phyloP scores from a whole-genome alignment of 2,113 vertebrate genomes.

The Miniopterus natalensis region DNA sequence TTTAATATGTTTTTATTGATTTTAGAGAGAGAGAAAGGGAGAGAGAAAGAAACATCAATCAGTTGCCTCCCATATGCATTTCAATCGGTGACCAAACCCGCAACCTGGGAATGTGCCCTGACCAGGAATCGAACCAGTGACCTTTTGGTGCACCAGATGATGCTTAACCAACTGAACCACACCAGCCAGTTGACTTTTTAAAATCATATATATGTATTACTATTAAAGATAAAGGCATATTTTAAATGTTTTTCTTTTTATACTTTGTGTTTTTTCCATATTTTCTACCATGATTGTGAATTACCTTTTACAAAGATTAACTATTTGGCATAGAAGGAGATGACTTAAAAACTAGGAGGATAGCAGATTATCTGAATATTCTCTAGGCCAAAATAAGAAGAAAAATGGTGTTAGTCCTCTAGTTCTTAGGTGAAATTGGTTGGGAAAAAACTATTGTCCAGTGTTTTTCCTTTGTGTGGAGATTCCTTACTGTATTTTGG shows the following conservation, averaged over 20 bases:
- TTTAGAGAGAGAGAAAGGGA: neutral
- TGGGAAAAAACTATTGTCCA: neutral
- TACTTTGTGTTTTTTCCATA: neutral
- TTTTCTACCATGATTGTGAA: neutral
- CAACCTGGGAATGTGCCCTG: neutral
- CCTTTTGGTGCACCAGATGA: neutral
- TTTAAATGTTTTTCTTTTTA: constrained; percentile 41
- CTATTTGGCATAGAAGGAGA: neutral
- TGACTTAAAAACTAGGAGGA: constrained; percentile 26
- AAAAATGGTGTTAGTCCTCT: constrained; percentile 16
- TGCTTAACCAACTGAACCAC: neutral
- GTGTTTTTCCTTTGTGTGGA: constrained; percentile 16
- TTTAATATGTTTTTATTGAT: neutral
- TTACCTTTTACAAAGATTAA: constrained; percentile 51
- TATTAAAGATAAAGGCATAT: constrained; percentile 32
- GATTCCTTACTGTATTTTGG: constrained; percentile 1
- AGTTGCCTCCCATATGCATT: neutral
- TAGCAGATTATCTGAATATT: constrained; percentile 24
- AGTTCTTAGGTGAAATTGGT: neutral
- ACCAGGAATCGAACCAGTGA: neutral
- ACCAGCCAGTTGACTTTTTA: neutral
- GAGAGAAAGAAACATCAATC: neutral
- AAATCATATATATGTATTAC: neutral
- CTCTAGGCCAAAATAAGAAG: constrained; percentile 25
- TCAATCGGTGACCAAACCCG: neutral